Conservation (phyloP, 2,113 vertebrate species). For the Atlantisia rogersi region DNA sequence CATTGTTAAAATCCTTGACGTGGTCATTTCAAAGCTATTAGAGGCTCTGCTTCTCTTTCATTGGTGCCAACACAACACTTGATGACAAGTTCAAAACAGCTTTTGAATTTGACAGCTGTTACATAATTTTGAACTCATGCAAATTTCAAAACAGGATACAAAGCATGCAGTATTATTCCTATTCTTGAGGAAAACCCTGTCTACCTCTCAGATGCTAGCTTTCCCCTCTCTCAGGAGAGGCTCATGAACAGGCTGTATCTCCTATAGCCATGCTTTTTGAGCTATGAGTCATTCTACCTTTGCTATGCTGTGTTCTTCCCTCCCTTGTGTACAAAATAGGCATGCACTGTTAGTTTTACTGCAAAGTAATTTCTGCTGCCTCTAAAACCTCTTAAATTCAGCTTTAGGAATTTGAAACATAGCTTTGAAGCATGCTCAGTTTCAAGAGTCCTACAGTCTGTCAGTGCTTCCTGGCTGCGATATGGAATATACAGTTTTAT, state of each 20-base stretch:
- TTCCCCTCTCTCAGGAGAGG: background rate
- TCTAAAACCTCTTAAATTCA: conserved; percentile 24
- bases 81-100: background rate
- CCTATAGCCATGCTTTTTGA: background rate
- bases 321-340: background rate
- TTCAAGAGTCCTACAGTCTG: background rate
- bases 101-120: background rate
- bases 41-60: background rate
- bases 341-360: conserved; percentile 44
- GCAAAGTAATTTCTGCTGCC: conserved; percentile 28
- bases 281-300: background rate
- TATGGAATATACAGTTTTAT: background rate
- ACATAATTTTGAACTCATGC: background rate
- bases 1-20: background rate
- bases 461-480: background rate
- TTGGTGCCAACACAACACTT: background rate
- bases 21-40: background rate
- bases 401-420: conserved; percentile 22
- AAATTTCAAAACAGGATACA: background rate
- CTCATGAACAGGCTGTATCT: background rate
- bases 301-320: background rate
- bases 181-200: background rate
- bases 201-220: background rate
- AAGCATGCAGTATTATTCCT: background rate
- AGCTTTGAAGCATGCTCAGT: background rate